Evolutionary conservation across 2,113 vertebrate genomes (phyloP).

Genomic region (Grantiella picta): DNA sequence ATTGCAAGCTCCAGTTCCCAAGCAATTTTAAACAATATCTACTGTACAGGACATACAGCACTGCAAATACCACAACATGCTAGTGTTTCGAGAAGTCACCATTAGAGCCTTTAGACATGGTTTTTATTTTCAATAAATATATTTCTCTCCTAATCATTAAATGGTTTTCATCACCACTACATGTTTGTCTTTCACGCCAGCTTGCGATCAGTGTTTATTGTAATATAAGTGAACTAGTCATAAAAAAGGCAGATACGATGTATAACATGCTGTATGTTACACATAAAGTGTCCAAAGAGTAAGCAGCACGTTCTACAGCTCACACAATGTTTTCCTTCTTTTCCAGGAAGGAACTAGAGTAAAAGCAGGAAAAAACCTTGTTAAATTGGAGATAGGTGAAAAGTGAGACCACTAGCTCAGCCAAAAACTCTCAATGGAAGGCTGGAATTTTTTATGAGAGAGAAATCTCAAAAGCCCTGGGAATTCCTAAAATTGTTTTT

Average conservation of each 20-base stretch:
- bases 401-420: neutral
- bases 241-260: constrained; percentile 1
- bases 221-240: constrained; percentile 28
- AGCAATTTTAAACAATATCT: constrained; percentile 84
- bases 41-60: constrained; percentile 74
- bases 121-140: constrained; percentile 76
- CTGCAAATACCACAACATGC: constrained; percentile 75
- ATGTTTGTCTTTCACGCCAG: constrained; percentile 57
- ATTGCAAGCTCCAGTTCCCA: constrained; percentile 86
- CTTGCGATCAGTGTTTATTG: constrained; percentile 52
- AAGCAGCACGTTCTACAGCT: neutral
- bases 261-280: neutral
- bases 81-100: constrained; percentile 80
- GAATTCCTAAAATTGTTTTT: neutral
- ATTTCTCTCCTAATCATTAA: constrained; percentile 73
- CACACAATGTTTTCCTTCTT: neutral
- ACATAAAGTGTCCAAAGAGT: neutral
- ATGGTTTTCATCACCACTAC: constrained; percentile 68
- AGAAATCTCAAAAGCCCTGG: neutral
- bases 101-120: constrained; percentile 68
- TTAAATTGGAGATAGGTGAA: neutral
- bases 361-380: neutral
- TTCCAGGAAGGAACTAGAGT: neutral
- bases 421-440: neutral
- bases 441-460: neutral